These are phyloP conservation scores for Cryptotis parvus DNA, from an alignment of 2,113 vertebrate species.

Conservation along the genomic window DNA sequence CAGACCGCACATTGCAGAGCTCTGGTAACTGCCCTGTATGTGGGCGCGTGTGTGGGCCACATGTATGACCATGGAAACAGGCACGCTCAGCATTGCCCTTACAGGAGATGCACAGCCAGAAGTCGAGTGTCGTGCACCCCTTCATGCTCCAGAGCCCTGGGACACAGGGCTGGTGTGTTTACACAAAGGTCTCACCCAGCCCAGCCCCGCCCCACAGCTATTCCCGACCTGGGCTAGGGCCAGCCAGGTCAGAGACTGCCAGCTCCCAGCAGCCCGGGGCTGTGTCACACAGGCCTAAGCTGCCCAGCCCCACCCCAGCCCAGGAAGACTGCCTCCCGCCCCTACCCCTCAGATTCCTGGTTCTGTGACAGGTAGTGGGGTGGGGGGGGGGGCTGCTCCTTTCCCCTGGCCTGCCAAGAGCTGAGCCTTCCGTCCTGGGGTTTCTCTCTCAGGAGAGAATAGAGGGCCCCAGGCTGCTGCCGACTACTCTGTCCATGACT, in stretches of 20 bases:
- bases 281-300: conserved; percentile 22
- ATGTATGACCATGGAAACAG: not conserved
- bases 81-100: not conserved
- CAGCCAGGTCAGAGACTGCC: conserved; percentile 51
- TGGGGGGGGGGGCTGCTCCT: not conserved
- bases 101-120: not conserved
- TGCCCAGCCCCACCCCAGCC: not conserved
- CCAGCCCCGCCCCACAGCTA: conserved; percentile 51
- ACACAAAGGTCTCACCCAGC: not conserved
- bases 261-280: conserved; percentile 56
- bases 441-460: not conserved
- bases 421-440: not conserved
- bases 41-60: not conserved
- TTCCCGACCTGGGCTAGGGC: conserved; percentile 63
- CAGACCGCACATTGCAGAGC: not conserved
- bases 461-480: not conserved
- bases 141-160: not conserved
- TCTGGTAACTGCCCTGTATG: not conserved
- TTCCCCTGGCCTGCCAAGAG: not conserved
- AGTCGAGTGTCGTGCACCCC: no score
- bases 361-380: not conserved
- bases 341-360: not conserved
- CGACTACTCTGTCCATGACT: not conserved
- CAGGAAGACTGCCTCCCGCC: not conserved
- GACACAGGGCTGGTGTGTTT: not conserved